Conservation (phyloP, 2,113 vertebrate genomes). For the Damaliscus lunatus region DNA sequence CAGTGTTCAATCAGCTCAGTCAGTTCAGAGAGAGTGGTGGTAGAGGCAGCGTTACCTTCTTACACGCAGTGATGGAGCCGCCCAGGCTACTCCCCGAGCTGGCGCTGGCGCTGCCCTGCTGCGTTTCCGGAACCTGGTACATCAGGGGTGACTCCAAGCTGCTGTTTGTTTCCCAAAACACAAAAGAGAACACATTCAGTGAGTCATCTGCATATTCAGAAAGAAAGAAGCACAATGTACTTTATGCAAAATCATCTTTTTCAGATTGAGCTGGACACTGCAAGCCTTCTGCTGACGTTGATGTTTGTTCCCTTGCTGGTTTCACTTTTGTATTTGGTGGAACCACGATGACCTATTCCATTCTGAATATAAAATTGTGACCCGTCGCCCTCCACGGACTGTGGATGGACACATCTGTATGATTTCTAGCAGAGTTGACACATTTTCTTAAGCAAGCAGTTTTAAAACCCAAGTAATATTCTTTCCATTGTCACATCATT, state of each 20-base stretch:
- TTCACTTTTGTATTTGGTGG: background rate
- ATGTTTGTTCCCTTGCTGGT: background rate
- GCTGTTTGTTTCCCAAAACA: constrained; percentile 79
- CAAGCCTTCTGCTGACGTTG: background rate
- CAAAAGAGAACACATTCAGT: constrained; percentile 51
- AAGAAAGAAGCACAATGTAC: background rate
- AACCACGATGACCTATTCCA: background rate
- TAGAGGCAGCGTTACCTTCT: constrained; percentile 86
- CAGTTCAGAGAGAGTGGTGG: background rate
- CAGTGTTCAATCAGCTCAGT: background rate
- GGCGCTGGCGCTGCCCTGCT: constrained; percentile 74
- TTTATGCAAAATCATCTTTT: background rate
- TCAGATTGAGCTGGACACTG: background rate
- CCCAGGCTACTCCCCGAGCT: constrained; percentile 82
- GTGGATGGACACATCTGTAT: background rate
- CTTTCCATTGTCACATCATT: background rate
- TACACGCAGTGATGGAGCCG: constrained; percentile 91
- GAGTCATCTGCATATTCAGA: constrained; percentile 34
- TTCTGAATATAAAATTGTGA: background rate
- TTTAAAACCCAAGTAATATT: background rate
- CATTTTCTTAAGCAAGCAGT: constrained; percentile 19
- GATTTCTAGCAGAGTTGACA: background rate
- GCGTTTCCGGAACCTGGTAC: constrained; percentile 83
- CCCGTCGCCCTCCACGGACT: background rate
- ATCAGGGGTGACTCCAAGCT: constrained; percentile 88